Evolutionary conservation across 2,797 vertebrate genomes (phyloP).

Genomic region (Balearica regulorum): DNA sequence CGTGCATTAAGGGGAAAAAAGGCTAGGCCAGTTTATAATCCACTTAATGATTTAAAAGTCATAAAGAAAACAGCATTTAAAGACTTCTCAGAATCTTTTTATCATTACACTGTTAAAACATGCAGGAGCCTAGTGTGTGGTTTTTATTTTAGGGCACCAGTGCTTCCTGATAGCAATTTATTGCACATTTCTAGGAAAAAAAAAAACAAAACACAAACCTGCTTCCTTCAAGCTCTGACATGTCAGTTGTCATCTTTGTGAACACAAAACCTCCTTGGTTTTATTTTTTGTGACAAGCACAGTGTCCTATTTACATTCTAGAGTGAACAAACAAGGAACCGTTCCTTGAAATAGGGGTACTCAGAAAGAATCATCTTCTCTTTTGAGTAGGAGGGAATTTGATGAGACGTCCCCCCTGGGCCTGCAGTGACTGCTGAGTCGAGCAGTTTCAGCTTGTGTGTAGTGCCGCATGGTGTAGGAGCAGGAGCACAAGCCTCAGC

Average conservation of each 20-base stretch:
- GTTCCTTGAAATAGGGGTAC: background rate
- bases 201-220: background rate
- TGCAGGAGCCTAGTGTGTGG: background rate
- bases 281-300: slow-evolving; percentile 41
- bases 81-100: background rate
- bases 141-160: background rate
- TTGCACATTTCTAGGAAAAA: background rate
- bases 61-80: background rate
- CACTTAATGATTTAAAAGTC: background rate
- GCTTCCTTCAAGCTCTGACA: slow-evolving; percentile 7
- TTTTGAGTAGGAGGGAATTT: background rate
- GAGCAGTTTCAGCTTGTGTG: rapidly evolving
- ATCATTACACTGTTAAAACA: background rate
- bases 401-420: background rate
- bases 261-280: background rate
- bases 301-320: background rate
- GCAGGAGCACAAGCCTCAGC: background rate
- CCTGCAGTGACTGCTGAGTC: background rate
- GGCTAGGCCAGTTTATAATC: background rate
- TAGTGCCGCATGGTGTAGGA: rapidly evolving
- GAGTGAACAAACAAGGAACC: background rate
- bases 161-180: background rate
- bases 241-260: background rate
- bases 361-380: background rate
- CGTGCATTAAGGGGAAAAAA: background rate